phyloP scores from a whole-genome alignment of 2,113 vertebrate species.

The Siphamia tubifer region DNA sequence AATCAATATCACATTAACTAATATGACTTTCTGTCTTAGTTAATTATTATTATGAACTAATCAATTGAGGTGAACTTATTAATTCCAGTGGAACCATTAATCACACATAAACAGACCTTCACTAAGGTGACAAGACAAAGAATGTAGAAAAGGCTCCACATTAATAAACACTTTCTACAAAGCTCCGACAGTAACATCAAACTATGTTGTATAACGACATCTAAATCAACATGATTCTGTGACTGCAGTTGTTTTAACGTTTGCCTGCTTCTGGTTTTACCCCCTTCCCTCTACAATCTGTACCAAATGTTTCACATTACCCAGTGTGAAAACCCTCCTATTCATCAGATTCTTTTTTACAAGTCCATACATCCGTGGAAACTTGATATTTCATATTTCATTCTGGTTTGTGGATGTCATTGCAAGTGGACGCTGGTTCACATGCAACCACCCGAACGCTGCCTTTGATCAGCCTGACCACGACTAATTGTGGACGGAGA shows the following conservation, averaged over 20 bases:
- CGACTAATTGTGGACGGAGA: slow-evolving; percentile 97
- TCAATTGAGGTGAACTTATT: no score
- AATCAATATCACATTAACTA: no score
- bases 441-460: slow-evolving; percentile 89
- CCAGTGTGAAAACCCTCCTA: slow-evolving; percentile 98
- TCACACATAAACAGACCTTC: no score
- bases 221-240: slow-evolving; percentile 83
- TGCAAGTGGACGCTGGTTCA: slow-evolving; percentile 95
- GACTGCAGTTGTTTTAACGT: slow-evolving; percentile 83
- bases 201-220: slow-evolving; percentile 71
- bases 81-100: no score
- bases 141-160: no score
- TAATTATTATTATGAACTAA: no score
- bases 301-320: slow-evolving; percentile 99
- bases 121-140: no score
- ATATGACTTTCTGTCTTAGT: no score
- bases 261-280: slow-evolving; percentile 88
- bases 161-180: no score
- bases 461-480: slow-evolving; percentile 97
- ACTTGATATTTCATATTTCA: slow-evolving; percentile 99
- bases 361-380: slow-evolving; percentile 97
- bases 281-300: slow-evolving; percentile 89
- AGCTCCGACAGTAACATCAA: slow-evolving; percentile 23
- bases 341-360: slow-evolving; percentile 96
- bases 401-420: slow-evolving; percentile 99